Conservation (phyloP, 1,140 invertebrate species). For the Epicauta chinensis region DNA sequence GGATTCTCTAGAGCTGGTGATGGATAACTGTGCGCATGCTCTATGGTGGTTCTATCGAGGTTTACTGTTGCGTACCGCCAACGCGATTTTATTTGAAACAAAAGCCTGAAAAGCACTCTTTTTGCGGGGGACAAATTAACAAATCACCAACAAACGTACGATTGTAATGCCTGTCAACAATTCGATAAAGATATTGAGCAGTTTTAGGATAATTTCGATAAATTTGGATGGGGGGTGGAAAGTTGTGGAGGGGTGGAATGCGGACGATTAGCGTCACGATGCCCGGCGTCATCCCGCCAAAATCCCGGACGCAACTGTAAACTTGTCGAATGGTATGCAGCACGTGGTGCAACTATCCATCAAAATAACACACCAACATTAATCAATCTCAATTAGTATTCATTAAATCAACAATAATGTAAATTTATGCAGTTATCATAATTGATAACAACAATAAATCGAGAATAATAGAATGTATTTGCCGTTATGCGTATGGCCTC, state of each 20-base stretch:
- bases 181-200: too few species aligned
- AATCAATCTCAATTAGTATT: background rate
- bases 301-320: conserved; percentile 11
- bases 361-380: background rate
- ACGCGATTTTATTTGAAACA: background rate
- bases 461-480: background rate
- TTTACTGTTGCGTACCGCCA: conserved; percentile 15
- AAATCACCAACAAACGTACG: background rate
- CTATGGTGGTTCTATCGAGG: conserved; percentile 7
- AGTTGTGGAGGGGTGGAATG: too few species aligned
- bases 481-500: background rate
- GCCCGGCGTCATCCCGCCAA: background rate
- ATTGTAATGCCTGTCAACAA: background rate
- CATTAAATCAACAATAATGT: background rate
- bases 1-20: conserved; percentile 20
- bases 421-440: background rate
- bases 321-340: conserved; percentile 7
- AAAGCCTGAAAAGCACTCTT: too few species aligned
- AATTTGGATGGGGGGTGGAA: too few species aligned
- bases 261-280: too few species aligned
- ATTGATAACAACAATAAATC: too few species aligned
- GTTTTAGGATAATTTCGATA: too few species aligned
- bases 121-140: background rate
- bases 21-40: conserved; percentile 20
- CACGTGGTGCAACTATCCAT: conserved; percentile 15